phyloP scores from a whole-genome alignment of 2,113 vertebrate genomes.

The Thermophis baileyi region DNA sequence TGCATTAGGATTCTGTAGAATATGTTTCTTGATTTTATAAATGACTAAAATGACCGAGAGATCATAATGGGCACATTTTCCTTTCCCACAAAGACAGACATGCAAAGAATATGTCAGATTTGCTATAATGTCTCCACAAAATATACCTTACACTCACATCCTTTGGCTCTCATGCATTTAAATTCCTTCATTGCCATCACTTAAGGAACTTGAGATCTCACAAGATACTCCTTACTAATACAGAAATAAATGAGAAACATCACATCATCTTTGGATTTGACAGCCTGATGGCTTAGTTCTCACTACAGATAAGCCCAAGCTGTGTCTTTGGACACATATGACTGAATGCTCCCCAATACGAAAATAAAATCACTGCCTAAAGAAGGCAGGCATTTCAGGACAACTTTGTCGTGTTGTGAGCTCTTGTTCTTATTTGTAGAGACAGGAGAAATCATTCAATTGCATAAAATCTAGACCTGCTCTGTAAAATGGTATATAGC shows the following conservation, averaged over 20 bases:
- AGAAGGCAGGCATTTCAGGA: background rate
- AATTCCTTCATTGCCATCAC: background rate
- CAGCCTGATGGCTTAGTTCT: background rate
- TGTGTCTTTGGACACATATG: background rate
- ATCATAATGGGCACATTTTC: constrained; percentile 3
- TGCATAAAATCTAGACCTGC: background rate
- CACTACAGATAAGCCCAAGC: background rate
- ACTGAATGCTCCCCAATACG: background rate
- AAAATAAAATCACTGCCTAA: background rate
- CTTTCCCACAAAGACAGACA: background rate
- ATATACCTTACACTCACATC: background rate
- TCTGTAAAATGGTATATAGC: background rate
- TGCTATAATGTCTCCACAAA: background rate
- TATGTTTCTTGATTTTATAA: constrained; percentile 8
- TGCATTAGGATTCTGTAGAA: constrained; percentile 2
- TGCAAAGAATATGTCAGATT: constrained; percentile 3
- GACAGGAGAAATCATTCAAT: background rate
- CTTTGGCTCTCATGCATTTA: background rate
- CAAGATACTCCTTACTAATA: background rate
- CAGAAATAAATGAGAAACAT: background rate
- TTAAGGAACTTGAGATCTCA: background rate
- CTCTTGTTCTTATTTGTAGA: background rate
- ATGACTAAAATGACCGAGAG: background rate
- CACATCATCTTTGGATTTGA: too few species aligned
- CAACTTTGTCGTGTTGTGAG: background rate